Evolutionary conservation across 1,140 invertebrate species (phyloP), one percentile per base, ranked within the genome.

Genomic region (Samia ricini): DNA sequence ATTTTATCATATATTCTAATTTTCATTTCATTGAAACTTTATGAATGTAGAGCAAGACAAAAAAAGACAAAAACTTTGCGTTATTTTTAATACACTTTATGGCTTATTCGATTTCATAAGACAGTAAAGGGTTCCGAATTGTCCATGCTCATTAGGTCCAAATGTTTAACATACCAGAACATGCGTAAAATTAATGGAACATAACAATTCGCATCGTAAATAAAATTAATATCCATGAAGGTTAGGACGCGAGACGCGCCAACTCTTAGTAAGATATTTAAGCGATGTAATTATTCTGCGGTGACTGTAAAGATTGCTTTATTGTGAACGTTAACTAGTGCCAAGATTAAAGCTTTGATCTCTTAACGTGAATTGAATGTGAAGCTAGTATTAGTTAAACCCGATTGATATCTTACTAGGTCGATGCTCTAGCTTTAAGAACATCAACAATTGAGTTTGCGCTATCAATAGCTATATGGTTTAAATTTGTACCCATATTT

Each of bases 401-500:
- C 76, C 63, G 60, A 65, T 71, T 81, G 81, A 88, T 84, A 80
- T 80, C 78, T 88, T 85, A 80, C 84, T 81, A 75, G 51, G 49
- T 57, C 67, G 62, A 52, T 60, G 50, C 54, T 29, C 10, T 10
- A 29, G 1, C 67, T 72, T 68, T 68, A 69, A 71, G 62, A 61
- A 57, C 54, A 67, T 71, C 52, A 55, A 69, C 56, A 54, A 61
- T 62, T 66, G 69, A 29, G 10, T 29, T 29, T 2, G 26, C 4
- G 10, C 10, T 29, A 29, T 10, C 10, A 5, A 29, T 10, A 29
- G 26, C 26, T 29, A n/a, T n/a, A n/a, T n/a, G n/a, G n/a, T n/a
- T 29, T 29, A 29, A 5, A 8, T 29, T 10, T 8, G 1, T 29
- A 5, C 6, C 26, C 10, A 10, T 29, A 29, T 29, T 29, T 10